Evolutionary conservation across 2,888 invertebrate genomes (phyloP).

Genomic region (Cantharis rufa): DNA sequence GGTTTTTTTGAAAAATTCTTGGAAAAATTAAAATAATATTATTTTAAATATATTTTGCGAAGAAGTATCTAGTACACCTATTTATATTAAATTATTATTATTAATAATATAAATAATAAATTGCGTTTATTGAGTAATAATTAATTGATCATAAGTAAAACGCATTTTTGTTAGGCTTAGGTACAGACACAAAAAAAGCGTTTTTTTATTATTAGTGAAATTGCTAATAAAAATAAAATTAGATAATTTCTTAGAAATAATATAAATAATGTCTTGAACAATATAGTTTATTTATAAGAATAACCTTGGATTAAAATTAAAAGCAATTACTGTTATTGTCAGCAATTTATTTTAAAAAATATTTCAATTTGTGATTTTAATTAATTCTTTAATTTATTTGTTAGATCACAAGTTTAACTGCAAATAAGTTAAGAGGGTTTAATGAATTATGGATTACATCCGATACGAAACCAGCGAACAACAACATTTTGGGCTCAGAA

Average conservation of each 20-base stretch:
- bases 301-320: conserved; percentile 17
- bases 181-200: no score
- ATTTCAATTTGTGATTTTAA: conserved; percentile 5
- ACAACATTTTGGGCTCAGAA: conserved; percentile 12
- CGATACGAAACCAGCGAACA: conserved; percentile 3
- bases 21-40: no score
- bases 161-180: no score
- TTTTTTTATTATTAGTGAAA: neutral
- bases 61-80: no score
- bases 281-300: neutral
- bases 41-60: no score
- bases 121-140: no score
- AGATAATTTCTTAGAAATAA: neutral
- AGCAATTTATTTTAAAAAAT: neutral
- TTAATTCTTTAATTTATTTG: neutral
- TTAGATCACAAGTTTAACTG: neutral
- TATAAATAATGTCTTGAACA: neutral
- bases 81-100: no score
- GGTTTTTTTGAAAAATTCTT: no score
- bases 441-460: conserved; percentile 14
- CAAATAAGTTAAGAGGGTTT: neutral
- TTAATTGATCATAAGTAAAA: no score
- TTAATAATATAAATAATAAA: no score
- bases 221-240: neutral
- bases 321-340: conserved; percentile 4